Evolutionary conservation across 2,888 invertebrate species (phyloP).

Genomic region (Trachelus troglodyta): DNA sequence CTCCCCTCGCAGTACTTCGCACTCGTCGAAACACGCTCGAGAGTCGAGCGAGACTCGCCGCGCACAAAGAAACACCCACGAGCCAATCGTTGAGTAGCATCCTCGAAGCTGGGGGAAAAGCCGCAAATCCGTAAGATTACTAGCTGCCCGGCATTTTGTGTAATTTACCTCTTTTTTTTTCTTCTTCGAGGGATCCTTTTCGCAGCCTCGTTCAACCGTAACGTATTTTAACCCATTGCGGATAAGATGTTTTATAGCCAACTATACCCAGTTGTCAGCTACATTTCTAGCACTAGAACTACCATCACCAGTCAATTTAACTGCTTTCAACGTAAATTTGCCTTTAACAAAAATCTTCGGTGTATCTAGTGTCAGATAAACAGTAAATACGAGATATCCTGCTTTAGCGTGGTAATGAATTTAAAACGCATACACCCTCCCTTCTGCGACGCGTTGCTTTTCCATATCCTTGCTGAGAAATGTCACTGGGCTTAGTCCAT

Average conservation of each 20-base stretch:
- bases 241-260: too few species aligned
- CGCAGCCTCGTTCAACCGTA: not conserved
- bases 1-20: conserved; percentile 13
- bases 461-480: not conserved
- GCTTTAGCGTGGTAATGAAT: not conserved
- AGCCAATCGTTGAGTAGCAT: not conserved
- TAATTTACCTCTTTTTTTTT: not conserved
- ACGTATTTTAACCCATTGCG: not conserved
- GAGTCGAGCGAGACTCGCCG: not conserved
- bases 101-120: not conserved
- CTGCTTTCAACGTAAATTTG: too few species aligned
- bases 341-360: too few species aligned
- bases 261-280: too few species aligned
- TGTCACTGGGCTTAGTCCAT: not conserved
- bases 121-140: not conserved
- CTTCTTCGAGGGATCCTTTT: not conserved
- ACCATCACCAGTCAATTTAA: too few species aligned
- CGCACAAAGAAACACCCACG: not conserved
- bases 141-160: not conserved
- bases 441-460: not conserved
- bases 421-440: not conserved
- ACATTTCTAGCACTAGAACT: too few species aligned
- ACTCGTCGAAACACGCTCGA: conserved; percentile 2
- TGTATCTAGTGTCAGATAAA: too few species aligned
- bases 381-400: too few species aligned